Conservation (phyloP, 1,140 invertebrate species). For the Hylaeus volcanicus region DNA sequence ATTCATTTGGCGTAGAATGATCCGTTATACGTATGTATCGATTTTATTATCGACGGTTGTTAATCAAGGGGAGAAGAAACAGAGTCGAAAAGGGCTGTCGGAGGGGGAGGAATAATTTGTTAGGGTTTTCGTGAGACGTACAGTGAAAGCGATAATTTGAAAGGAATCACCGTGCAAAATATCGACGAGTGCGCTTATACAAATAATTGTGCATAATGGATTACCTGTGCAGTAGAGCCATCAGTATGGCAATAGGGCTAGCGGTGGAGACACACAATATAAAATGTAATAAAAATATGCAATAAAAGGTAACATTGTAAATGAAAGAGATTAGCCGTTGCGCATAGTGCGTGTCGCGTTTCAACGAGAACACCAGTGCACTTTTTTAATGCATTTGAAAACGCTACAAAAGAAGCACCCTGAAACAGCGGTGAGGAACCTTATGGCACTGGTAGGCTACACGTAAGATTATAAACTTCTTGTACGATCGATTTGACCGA, state of each 20-base stretch:
- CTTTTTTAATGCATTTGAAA: slow-evolving; percentile 12
- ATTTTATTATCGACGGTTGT: too few relatives aligned
- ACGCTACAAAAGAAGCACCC: too few relatives aligned
- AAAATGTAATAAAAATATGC: slow-evolving; percentile 80
- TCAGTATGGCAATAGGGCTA: slow-evolving; percentile 92
- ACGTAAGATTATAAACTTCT: too few relatives aligned
- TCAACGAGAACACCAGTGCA: slow-evolving; percentile 9
- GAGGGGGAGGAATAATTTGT: neutral
- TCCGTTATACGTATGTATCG: too few relatives aligned
- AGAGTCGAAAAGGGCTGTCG: neutral
- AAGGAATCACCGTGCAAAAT: slow-evolving; percentile 75
- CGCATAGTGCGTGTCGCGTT: slow-evolving; percentile 69
- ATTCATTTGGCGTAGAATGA: too few relatives aligned
- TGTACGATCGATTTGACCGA: too few relatives aligned
- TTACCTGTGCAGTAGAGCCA: slow-evolving; percentile 93
- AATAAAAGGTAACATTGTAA: slow-evolving; percentile 77
- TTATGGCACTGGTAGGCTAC: too few relatives aligned
- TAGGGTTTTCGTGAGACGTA: neutral
- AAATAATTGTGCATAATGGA: slow-evolving; percentile 79
- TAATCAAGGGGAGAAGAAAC: neutral
- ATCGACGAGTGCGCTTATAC: slow-evolving; percentile 77
- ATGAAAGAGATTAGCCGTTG: slow-evolving; percentile 72
- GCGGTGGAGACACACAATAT: slow-evolving; percentile 82
- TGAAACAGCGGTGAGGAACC: too few relatives aligned
- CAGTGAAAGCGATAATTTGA: slow-evolving; percentile 20